These are phyloP conservation scores for Neofelis nebulosa DNA, from an alignment of 2,113 vertebrate genomes.

Conservation along the genomic window DNA sequence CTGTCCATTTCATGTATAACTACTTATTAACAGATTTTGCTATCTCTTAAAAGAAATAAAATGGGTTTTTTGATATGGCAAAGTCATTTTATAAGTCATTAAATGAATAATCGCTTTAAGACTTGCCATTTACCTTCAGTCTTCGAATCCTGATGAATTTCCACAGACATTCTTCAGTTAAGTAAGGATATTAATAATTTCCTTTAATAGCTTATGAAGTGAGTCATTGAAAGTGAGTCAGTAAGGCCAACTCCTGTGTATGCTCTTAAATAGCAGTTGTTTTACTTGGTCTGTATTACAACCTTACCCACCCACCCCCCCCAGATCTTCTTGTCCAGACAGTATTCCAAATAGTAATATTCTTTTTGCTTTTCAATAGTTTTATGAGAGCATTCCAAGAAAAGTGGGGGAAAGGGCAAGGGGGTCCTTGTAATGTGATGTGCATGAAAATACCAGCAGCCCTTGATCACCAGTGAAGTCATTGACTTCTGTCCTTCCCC, in stretches of 20 bases:
- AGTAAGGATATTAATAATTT: conserved; percentile 3
- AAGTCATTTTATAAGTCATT: conserved; percentile 18
- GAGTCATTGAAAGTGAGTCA: conserved; percentile 10
- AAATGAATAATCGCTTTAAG: background rate
- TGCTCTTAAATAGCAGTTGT: background rate
- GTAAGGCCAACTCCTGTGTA: background rate
- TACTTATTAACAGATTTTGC: background rate
- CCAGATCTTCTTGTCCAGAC: background rate
- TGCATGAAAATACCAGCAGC: background rate
- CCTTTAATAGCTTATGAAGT: conserved; percentile 13
- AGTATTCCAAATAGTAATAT: background rate
- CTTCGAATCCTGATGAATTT: conserved; percentile 44
- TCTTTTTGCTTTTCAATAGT: background rate
- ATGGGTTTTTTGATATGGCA: background rate
- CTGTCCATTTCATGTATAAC: background rate
- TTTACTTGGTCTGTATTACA: background rate
- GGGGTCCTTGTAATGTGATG: background rate
- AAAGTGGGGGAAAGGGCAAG: background rate
- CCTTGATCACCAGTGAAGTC: background rate
- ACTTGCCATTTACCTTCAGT: background rate
- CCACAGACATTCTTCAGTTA: conserved; percentile 1
- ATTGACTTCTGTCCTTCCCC: background rate
- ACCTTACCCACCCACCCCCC: accelerated
- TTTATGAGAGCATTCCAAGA: background rate
- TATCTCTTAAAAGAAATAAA: background rate